Evolutionary conservation across 2,888 invertebrate genomes (phyloP).

Genomic region (Synanthedon tipuliformis): DNA sequence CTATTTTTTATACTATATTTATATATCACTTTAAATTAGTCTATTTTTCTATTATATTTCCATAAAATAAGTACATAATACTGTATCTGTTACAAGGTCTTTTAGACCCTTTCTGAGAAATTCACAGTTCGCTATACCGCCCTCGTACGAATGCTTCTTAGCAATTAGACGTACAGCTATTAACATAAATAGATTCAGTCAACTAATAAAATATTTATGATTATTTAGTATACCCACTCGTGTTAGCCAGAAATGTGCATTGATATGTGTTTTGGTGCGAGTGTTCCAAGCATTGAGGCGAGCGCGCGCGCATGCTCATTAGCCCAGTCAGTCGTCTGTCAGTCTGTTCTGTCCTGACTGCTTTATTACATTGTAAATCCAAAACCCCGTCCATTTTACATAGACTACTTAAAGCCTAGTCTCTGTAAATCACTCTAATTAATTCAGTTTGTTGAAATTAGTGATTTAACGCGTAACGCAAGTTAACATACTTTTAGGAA

Average conservation of each 20-base stretch:
- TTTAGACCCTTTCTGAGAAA: neutral
- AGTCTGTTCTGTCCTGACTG: slow-evolving; percentile 24
- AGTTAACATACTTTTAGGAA: no score
- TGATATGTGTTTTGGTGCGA: slow-evolving; percentile 5
- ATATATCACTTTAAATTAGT: no score
- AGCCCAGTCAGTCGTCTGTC: slow-evolving; percentile 23
- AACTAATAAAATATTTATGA: neutral
- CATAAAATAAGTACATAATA: no score
- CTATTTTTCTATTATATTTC: no score
- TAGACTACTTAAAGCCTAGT: slow-evolving; percentile 10
- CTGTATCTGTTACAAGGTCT: no score
- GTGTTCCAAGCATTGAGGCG: slow-evolving; percentile 11
- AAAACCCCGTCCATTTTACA: slow-evolving; percentile 26
- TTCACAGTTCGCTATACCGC: neutral
- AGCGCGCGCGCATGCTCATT: slow-evolving; percentile 33
- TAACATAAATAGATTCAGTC: neutral
- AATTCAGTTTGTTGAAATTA: slow-evolving; percentile 6
- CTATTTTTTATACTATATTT: no score
- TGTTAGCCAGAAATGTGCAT: slow-evolving; percentile 5
- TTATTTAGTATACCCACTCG: neutral
- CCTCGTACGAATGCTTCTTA: neutral
- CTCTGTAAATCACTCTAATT: slow-evolving; percentile 29
- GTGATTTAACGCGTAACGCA: no score
- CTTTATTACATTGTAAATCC: slow-evolving; percentile 49
- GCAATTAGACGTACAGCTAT: neutral